A percentile compares a stretch with the other conserved stretches of the same genome.
Conservation (phyloP, 2,113 vertebrate genomes). For the Bombycilla garrulus region DNA sequence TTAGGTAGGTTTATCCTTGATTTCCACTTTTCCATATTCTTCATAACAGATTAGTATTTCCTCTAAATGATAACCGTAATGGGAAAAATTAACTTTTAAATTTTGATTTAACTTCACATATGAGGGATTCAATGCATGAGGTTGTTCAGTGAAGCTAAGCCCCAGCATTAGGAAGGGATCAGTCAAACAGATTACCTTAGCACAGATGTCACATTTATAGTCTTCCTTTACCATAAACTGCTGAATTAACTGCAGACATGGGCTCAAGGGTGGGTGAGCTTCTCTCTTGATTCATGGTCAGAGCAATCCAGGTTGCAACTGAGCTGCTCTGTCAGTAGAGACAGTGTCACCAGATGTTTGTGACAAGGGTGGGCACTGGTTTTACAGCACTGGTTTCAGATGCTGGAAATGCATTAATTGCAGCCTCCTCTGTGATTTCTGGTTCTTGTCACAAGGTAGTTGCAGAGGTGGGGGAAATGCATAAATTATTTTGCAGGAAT, state of each 20-base stretch:
- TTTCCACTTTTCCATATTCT: not conserved
- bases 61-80: not conserved
- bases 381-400: not conserved
- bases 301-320: not conserved
- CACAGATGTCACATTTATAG: not conserved
- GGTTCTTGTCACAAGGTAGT: constrained; percentile 42
- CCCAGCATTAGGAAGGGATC: not conserved
- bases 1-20: not conserved
- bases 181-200: not conserved
- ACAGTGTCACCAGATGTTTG: not conserved
- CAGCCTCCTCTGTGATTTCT: constrained; percentile 10
- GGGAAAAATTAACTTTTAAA: not conserved
- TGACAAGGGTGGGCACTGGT: not conserved
- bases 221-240: not conserved
- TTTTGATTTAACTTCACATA: not conserved
- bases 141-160: not conserved
- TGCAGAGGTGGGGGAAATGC: constrained; percentile 54
- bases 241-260: not conserved
- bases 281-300: not conserved
- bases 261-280: not conserved
- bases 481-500: constrained; percentile 40
- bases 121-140: not conserved
- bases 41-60: not conserved
- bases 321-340: not conserved
- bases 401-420: not conserved